Conservation (phyloP, 2,888 invertebrate genomes). For the Acrocera orbiculus region DNA sequence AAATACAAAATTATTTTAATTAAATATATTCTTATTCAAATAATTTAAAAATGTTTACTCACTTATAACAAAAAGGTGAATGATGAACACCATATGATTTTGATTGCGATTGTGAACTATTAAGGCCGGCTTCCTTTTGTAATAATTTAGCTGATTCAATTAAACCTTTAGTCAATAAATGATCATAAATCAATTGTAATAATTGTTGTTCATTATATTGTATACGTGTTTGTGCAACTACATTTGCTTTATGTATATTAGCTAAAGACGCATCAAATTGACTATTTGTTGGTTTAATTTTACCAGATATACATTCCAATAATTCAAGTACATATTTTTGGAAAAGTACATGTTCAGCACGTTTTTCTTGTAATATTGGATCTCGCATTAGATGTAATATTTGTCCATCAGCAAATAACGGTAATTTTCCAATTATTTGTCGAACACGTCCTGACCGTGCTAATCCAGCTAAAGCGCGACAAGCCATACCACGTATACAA, state of each 20-base stretch:
- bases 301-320: constrained; percentile 78
- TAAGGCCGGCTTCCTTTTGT: constrained; percentile 57
- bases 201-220: constrained; percentile 88
- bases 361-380: constrained; percentile 90
- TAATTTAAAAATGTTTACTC: constrained; percentile 1
- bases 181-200: constrained; percentile 77
- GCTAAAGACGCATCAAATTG: constrained; percentile 74
- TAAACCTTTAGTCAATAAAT: constrained; percentile 61
- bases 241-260: constrained; percentile 81
- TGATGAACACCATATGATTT: constrained; percentile 28
- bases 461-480: constrained; percentile 79
- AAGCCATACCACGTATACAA: constrained; percentile 80
- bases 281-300: constrained; percentile 55
- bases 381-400: constrained; percentile 91
- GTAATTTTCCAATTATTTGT: constrained; percentile 90
- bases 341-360: constrained; percentile 87
- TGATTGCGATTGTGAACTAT: constrained; percentile 25
- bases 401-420: constrained; percentile 82
- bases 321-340: constrained; percentile 85
- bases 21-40: background rate
- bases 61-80: constrained; percentile 25
- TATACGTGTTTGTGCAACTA: constrained; percentile 91
- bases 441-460: constrained; percentile 83
- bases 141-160: constrained; percentile 52
- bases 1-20: constrained; percentile 10